phyloP scores from a whole-genome alignment of 2,888 invertebrate genomes.

The Troglohyphantes excavatus region DNA sequence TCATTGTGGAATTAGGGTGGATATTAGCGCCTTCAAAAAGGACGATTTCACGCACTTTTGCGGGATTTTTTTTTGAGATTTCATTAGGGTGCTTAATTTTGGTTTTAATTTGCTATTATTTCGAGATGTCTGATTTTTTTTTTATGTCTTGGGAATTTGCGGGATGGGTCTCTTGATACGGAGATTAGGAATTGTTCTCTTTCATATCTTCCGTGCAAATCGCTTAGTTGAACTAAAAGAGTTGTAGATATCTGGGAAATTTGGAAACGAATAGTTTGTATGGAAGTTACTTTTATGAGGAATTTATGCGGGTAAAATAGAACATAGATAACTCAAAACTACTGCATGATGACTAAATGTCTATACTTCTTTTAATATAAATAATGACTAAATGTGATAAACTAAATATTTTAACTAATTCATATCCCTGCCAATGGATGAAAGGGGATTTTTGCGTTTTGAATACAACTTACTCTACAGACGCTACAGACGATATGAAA shows the following conservation, averaged over 20 bases:
- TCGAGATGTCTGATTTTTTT: constrained; percentile 2
- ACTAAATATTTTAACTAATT: no score
- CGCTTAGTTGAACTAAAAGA: not conserved
- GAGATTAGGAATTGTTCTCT: not conserved
- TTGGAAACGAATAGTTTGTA: not conserved
- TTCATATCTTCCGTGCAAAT: not conserved
- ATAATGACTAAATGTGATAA: no score
- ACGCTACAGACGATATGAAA: no score
- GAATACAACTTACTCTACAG: no score
- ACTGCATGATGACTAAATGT: no score
- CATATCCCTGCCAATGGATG: no score
- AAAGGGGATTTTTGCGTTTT: no score
- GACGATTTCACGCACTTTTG: constrained; percentile 18
- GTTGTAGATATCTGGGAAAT: not conserved
- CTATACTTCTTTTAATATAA: no score
- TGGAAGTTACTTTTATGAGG: no score
- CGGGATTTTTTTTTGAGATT: constrained; percentile 19
- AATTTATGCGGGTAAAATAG: no score
- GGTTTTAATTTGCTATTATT: constrained; percentile 51
- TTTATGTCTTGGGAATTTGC: not conserved
- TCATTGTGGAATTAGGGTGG: constrained; percentile 41
- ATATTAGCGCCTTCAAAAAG: constrained; percentile 57
- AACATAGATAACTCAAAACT: no score
- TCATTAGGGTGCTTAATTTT: constrained; percentile 34
- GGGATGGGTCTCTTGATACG: not conserved